Evolutionary conservation across 1,140 invertebrate genomes (phyloP).

Genomic region (Lordiphosa stackelbergi): DNA sequence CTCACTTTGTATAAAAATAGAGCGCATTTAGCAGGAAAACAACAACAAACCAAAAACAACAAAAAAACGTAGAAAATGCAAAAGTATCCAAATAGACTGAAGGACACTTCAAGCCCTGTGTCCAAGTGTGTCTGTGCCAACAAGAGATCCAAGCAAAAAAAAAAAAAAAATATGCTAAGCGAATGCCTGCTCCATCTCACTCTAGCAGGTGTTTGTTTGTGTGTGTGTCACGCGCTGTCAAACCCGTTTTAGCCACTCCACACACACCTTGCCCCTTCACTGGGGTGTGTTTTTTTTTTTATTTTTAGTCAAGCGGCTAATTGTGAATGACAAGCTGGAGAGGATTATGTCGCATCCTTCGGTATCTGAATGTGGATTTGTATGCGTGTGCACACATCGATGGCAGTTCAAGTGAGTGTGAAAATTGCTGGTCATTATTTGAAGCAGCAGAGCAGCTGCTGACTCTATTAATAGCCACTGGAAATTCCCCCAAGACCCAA

Average conservation of each 20-base stretch:
- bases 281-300: slow-evolving; percentile 28
- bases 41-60: slow-evolving; percentile 24
- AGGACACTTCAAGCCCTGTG: slow-evolving; percentile 69
- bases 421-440: slow-evolving; percentile 47
- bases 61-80: slow-evolving; percentile 59
- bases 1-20: slow-evolving; percentile 57
- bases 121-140: slow-evolving; percentile 61
- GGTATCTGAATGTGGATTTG: slow-evolving; percentile 22
- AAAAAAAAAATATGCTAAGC: slow-evolving; percentile 51
- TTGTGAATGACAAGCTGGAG: slow-evolving; percentile 59
- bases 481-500: slow-evolving; percentile 10
- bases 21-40: slow-evolving; percentile 60
- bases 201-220: slow-evolving; percentile 23
- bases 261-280: slow-evolving; percentile 1
- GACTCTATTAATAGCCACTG: slow-evolving; percentile 38
- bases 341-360: slow-evolving; percentile 20
- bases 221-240: slow-evolving; percentile 61
- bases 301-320: slow-evolving; percentile 69
- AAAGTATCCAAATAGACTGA: slow-evolving; percentile 74
- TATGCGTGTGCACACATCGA: slow-evolving; percentile 33
- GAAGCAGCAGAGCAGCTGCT: slow-evolving; percentile 1
- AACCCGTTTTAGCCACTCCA: slow-evolving; percentile 47
- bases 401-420: slow-evolving; percentile 64
- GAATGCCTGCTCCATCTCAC: slow-evolving; percentile 19
- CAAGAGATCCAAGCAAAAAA: slow-evolving; percentile 4